A percentile compares a stretch with the other conserved stretches of the same genome.
phyloP scores from a whole-genome alignment of 2,888 invertebrate genomes.

The Helobdella robusta region DNA sequence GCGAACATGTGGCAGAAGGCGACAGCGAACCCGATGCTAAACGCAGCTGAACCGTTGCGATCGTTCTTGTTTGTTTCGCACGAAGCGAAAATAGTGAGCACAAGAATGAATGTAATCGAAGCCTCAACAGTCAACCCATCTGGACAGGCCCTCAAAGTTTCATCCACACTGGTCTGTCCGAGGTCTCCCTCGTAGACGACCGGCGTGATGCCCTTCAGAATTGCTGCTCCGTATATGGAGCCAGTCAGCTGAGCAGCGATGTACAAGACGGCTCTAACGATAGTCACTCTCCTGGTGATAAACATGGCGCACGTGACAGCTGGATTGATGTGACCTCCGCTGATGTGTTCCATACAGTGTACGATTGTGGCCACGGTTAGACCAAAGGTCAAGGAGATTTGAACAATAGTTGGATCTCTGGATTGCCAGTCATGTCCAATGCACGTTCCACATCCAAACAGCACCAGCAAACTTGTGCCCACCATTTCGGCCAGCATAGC shows the following conservation, averaged over 20 bases:
- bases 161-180: conserved; percentile 20
- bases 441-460: conserved; percentile 46
- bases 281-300: conserved; percentile 67
- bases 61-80: conserved; percentile 36
- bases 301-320: conserved; percentile 55
- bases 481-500: conserved; percentile 48
- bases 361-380: conserved; percentile 45
- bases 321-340: conserved; percentile 50
- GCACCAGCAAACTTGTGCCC: conserved; percentile 45
- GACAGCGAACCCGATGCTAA: conserved; percentile 38
- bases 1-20: conserved; percentile 36
- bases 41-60: conserved; percentile 36
- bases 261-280: conserved; percentile 55
- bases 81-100: conserved; percentile 38
- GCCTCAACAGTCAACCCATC: conserved; percentile 36
- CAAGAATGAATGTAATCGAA: conserved; percentile 38
- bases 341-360: conserved; percentile 47
- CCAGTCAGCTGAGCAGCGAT: conserved; percentile 71
- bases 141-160: neutral
- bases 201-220: conserved; percentile 25
- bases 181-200: conserved; percentile 12
- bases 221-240: conserved; percentile 54
- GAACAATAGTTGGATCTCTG: conserved; percentile 13
- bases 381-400: conserved; percentile 45
- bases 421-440: conserved; percentile 29